A percentile compares a stretch with the other conserved stretches of the same genome.
phyloP scores from a whole-genome alignment of 1,140 invertebrate species.

The Camponotus pennsylvanicus region DNA sequence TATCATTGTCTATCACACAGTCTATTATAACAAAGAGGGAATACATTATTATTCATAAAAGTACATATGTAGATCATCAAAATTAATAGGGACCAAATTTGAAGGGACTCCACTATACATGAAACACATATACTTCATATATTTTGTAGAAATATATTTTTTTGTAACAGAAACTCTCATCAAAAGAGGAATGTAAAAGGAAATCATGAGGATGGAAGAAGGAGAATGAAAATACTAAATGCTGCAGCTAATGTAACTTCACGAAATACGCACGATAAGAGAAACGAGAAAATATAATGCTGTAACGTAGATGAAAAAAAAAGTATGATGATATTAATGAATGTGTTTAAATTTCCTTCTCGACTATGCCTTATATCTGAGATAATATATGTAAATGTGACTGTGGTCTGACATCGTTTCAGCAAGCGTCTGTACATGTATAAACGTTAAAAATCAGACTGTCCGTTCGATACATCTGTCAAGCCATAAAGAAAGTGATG shows the following conservation, averaged over 20 bases:
- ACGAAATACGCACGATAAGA: slow-evolving; percentile 48
- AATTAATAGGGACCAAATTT: too few species aligned
- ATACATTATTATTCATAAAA: too few species aligned
- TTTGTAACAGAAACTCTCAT: slow-evolving; percentile 1
- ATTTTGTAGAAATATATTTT: neutral
- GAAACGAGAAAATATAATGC: slow-evolving; percentile 66
- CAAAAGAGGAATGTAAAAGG: slow-evolving; percentile 32
- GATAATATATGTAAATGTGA: slow-evolving; percentile 61
- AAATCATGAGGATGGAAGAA: neutral
- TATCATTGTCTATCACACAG: too few species aligned
- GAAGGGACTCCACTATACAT: neutral
- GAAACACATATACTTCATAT: neutral
- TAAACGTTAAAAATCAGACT: slow-evolving; percentile 68
- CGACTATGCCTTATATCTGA: slow-evolving; percentile 41
- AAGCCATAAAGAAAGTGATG: slow-evolving; percentile 75
- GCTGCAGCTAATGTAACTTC: slow-evolving; percentile 34
- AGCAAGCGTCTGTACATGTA: slow-evolving; percentile 76
- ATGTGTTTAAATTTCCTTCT: slow-evolving; percentile 72
- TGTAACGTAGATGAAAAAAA: slow-evolving; percentile 73
- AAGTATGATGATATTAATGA: slow-evolving; percentile 77
- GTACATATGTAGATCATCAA: too few species aligned
- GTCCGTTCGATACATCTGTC: slow-evolving; percentile 70
- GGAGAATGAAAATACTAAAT: slow-evolving; percentile 55
- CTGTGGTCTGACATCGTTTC: slow-evolving; percentile 69
- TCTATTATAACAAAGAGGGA: too few species aligned